Percentiles rank a stretch among this genome's conserved stretches.
Conservation (phyloP, 2,888 invertebrate species). For the Drosophila kanekoi region DNA sequence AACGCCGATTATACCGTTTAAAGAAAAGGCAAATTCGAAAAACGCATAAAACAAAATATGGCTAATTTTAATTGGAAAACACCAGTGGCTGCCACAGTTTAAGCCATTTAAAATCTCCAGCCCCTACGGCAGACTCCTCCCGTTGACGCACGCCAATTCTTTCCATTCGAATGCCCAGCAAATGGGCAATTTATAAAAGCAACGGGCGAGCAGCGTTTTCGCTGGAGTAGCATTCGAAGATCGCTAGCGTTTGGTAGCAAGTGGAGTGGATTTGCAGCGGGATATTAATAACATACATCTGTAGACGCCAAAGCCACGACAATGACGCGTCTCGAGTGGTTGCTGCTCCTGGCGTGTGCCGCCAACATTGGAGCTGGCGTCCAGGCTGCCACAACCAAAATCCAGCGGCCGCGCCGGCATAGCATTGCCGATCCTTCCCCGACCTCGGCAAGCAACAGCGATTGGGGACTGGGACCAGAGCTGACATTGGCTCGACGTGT, state of each 20-base stretch:
- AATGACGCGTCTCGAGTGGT: constrained; percentile 69
- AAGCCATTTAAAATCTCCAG: neutral
- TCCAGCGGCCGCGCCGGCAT: constrained; percentile 65
- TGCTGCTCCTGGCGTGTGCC: constrained; percentile 65
- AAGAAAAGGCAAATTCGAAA: constrained; percentile 34
- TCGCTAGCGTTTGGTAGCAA: constrained; percentile 46
- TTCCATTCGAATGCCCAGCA: constrained; percentile 80
- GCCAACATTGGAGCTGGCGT: constrained; percentile 33
- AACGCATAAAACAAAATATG: constrained; percentile 48
- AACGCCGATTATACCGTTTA: constrained; percentile 23
- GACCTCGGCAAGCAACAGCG: constrained; percentile 6
- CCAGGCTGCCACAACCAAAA: constrained; percentile 42
- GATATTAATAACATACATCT: constrained; percentile 7
- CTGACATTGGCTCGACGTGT: constrained; percentile 87
- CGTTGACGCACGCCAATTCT: constrained; percentile 81
- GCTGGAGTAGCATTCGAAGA: constrained; percentile 79
- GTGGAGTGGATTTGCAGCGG: constrained; percentile 31
- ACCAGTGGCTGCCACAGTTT: constrained; percentile 23
- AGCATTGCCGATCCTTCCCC: constrained; percentile 28
- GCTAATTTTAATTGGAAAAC: constrained; percentile 67
- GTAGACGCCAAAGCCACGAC: constrained; percentile 17
- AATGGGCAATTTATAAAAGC: constrained; percentile 83
- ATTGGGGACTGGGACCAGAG: constrained; percentile 85
- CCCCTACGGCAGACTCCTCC: constrained; percentile 26
- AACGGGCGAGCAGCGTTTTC: constrained; percentile 68